Conservation (phyloP, 2,888 invertebrate species). For the Chrysina gloriosa region DNA sequence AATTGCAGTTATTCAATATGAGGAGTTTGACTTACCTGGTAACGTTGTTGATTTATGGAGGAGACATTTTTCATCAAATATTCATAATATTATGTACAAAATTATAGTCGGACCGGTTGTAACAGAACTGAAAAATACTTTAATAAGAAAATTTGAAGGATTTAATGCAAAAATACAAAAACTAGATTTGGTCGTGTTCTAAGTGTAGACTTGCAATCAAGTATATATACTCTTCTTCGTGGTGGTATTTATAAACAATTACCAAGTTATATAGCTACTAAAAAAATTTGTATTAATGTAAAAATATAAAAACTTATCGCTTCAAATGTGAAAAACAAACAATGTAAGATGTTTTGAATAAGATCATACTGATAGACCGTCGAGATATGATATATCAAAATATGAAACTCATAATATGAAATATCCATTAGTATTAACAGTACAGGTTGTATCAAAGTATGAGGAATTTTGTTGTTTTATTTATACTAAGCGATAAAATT, state of each 20-base stretch:
- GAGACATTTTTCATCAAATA: slow-evolving; percentile 27
- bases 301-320: slow-evolving; percentile 20
- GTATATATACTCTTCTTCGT: neutral
- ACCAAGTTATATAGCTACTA: neutral
- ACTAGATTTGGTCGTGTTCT: neutral
- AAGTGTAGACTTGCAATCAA: neutral
- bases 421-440: no score
- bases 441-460: slow-evolving; percentile 1
- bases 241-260: neutral
- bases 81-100: slow-evolving; percentile 7
- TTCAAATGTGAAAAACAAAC: slow-evolving; percentile 16
- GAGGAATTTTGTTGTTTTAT: slow-evolving; percentile 20
- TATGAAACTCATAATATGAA: no score
- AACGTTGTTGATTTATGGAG: slow-evolving; percentile 22
- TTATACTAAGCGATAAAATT: neutral
- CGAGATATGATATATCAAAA: no score
- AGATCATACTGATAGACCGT: neutral
- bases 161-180: neutral
- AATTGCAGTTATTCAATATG: slow-evolving; percentile 3
- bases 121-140: neutral
- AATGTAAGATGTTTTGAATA: no score
- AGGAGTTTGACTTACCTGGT: slow-evolving; percentile 9
- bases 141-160: slow-evolving; percentile 8
- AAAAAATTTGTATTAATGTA: neutral
- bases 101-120: slow-evolving; percentile 13